Evolutionary conservation across 2,888 invertebrate species (phyloP), one percentile per base, ranked within the genome.

Genomic region (Slavum lentiscoides): DNA sequence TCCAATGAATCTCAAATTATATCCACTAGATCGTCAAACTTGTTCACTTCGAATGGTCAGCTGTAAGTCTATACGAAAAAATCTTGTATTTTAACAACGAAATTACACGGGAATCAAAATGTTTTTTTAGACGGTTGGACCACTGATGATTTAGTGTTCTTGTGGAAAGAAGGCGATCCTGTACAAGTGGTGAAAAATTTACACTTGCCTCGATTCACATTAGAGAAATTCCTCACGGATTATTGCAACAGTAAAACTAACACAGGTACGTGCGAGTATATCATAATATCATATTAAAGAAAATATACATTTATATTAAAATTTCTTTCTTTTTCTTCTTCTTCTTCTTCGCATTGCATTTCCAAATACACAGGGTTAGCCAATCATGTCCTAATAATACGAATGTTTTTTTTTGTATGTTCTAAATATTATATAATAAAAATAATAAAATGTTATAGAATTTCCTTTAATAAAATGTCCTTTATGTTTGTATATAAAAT

Each of bases 171-270:
- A 87, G 94, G 93, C 53, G 96, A 97, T 87, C 96, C 97, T 2
- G 96, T 97, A 81, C 97, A 97, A 89, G 95, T 97, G 84, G 95
- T 95, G 84, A 95, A 95, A 88, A 95, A 95, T 88, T 89, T 96
- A 86, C 95, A 96, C 88, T 91, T 97, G 86, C 97, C 97, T 84
- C 92, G 96, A 85, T 97, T 97, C 88, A 96, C 96, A 62, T 89
- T 97, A 84, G 96, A 96, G 88, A 96, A 96, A 89, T 96, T 96
- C 88, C 90, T 94, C 84, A 97, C 97, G 84, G 96, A 95, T 88
- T 96, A 96, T 87, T 97, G 97, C 87, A 96, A 97, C 90, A 96
- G 95, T 89, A 95, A 94, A 89, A 97, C 97, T 81, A 96, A 96
- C 87, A 97, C 97, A 86, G 97, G 97, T 96, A 88, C 87, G 87